Evolutionary conservation across 2,113 vertebrate species (phyloP).

Genomic region (Rhagologus leucostigma): DNA sequence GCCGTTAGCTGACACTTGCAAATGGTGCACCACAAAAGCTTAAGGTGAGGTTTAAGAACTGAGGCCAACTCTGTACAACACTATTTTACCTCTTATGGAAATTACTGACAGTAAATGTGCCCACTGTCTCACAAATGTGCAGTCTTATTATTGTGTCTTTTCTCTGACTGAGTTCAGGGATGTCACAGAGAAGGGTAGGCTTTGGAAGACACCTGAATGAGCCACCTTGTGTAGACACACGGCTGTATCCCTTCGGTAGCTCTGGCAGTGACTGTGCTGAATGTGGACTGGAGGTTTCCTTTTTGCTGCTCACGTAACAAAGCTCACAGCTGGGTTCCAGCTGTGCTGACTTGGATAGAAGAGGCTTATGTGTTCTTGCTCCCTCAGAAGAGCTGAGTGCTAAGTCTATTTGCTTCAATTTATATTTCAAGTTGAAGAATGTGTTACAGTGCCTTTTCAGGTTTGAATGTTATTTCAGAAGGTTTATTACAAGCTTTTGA

Average conservation of each 20-base stretch:
- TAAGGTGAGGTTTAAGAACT: background rate
- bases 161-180: background rate
- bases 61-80: background rate
- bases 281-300: background rate
- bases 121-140: background rate
- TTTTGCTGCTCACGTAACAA: background rate
- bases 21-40: background rate
- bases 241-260: background rate
- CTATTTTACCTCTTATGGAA: background rate
- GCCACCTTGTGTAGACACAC: fast-evolving
- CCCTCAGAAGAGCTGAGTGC: background rate
- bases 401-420: background rate
- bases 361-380: background rate
- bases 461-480: background rate
- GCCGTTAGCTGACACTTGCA: background rate
- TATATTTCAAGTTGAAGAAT: background rate
- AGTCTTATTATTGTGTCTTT: background rate
- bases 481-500: background rate
- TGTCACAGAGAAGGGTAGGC: background rate
- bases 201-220: background rate
- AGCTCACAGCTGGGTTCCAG: background rate
- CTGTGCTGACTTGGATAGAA: background rate
- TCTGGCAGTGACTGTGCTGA: background rate
- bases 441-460: background rate
- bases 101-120: background rate